Evolutionary conservation across 2,113 vertebrate genomes (phyloP).

Genomic region (Apteryx owenii): DNA sequence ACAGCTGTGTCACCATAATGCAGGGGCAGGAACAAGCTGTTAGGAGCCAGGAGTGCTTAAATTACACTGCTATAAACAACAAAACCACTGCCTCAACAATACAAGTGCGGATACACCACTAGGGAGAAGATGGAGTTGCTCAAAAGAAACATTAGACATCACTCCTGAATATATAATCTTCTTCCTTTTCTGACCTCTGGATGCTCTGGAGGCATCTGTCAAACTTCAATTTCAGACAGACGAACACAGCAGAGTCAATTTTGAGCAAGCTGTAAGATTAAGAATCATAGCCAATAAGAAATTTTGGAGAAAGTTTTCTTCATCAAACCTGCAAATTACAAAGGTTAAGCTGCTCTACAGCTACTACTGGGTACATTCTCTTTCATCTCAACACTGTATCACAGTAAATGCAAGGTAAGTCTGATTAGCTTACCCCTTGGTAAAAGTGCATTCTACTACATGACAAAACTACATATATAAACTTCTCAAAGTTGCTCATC

Average conservation of each 20-base stretch:
- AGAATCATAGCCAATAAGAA: neutral
- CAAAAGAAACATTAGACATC: neutral
- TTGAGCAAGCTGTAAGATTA: neutral
- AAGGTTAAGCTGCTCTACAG: neutral
- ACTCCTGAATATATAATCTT: neutral
- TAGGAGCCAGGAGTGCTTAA: neutral
- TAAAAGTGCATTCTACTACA: neutral
- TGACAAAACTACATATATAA: neutral
- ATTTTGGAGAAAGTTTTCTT: neutral
- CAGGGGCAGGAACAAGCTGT: neutral
- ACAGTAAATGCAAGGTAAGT: neutral
- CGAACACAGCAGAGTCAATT: neutral
- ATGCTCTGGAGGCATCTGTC: neutral
- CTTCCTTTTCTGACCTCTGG: neutral
- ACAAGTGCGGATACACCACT: neutral
- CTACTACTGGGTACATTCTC: neutral
- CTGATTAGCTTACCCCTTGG: neutral
- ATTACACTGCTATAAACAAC: neutral
- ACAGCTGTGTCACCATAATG: neutral
- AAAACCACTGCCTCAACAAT: neutral
- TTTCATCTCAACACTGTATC: neutral
- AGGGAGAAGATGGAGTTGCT: neutral
- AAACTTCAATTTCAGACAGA: neutral
- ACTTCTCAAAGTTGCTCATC: neutral
- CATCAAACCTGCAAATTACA: neutral